Evolutionary conservation across 2,797 vertebrate genomes (phyloP).

Genomic region (Nyctibius grandis): DNA sequence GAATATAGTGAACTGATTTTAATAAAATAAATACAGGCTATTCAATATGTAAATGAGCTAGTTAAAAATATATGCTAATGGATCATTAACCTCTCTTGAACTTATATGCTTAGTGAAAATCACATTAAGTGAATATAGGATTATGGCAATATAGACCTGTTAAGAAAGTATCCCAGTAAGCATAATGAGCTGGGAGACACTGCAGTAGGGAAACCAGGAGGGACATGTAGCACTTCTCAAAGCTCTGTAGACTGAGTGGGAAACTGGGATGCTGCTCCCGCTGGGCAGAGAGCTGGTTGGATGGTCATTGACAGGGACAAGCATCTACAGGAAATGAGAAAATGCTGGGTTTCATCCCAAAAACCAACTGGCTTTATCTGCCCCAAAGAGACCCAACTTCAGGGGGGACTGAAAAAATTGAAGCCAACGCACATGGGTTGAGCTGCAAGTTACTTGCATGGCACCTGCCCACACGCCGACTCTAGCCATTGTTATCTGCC

Average conservation of each 20-base stretch:
- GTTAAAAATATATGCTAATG: slow-evolving; percentile 61
- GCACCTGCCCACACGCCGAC: neutral
- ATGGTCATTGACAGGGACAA: neutral
- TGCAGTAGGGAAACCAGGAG: neutral
- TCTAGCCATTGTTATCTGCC: slow-evolving; percentile 9
- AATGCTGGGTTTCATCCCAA: no score
- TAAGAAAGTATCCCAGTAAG: neutral
- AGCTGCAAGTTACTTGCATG: neutral
- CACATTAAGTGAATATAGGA: slow-evolving; percentile 13
- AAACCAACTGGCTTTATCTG: neutral
- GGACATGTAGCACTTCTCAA: neutral
- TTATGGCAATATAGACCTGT: slow-evolving; percentile 6
- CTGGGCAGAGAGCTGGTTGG: neutral
- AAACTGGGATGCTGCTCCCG: neutral
- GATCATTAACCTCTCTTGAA: slow-evolving; percentile 64
- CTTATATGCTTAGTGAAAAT: slow-evolving; percentile 50
- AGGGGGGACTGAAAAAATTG: fast-evolving
- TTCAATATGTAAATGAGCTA: slow-evolving; percentile 50
- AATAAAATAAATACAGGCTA: slow-evolving; percentile 59
- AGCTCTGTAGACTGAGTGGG: neutral
- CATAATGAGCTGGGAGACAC: neutral
- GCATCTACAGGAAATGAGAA: neutral
- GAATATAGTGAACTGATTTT: slow-evolving; percentile 23
- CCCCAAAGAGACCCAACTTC: neutral
- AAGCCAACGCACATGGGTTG: fast-evolving